These are phyloP conservation scores for Acanthococcus lagerstroemiae DNA, from an alignment of 2,888 invertebrate species.

Conservation along the genomic window DNA sequence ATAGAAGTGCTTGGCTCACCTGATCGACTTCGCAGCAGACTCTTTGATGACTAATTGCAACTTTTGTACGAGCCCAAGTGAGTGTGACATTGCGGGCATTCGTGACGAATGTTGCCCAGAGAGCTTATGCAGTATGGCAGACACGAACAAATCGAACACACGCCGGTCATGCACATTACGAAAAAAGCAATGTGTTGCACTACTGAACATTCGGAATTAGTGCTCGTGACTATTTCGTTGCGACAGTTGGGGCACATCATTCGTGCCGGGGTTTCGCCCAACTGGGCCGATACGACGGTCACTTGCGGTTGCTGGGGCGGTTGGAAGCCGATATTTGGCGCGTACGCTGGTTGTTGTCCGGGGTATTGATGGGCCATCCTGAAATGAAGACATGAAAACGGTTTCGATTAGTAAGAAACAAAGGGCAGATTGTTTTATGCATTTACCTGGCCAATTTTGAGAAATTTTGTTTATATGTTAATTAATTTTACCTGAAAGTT, in stretches of 20 bases:
- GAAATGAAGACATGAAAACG: too few species aligned
- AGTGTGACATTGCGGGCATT: slow-evolving; percentile 7
- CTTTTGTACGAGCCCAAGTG: slow-evolving; percentile 16
- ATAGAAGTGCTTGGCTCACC: too few species aligned
- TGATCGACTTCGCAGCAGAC: too few species aligned
- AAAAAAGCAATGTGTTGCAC: slow-evolving; percentile 11
- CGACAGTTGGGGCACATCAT: slow-evolving; percentile 24
- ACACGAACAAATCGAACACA: slow-evolving; percentile 14
- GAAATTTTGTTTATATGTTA: too few species aligned
- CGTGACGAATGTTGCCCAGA: slow-evolving; percentile 7
- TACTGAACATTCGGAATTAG: not conserved
- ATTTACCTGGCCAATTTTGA: too few species aligned
- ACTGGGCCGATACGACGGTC: not conserved
- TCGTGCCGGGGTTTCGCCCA: slow-evolving; percentile 8
- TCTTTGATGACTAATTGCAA: too few species aligned
- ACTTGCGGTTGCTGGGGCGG: not conserved
- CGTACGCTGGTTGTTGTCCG: not conserved
- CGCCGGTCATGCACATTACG: not conserved
- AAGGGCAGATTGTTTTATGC: too few species aligned
- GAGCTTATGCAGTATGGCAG: slow-evolving; percentile 16
- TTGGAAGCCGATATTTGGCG: not conserved
- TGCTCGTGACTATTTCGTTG: not conserved
- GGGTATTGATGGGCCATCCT: not conserved
- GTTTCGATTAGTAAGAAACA: too few species aligned
- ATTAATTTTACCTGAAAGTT: too few species aligned